Percentiles rank a stretch among this genome's conserved stretches.
These are phyloP conservation scores for Malacoctenus gilli DNA, from an alignment of 2,797 vertebrate species.

Conservation along the genomic window DNA sequence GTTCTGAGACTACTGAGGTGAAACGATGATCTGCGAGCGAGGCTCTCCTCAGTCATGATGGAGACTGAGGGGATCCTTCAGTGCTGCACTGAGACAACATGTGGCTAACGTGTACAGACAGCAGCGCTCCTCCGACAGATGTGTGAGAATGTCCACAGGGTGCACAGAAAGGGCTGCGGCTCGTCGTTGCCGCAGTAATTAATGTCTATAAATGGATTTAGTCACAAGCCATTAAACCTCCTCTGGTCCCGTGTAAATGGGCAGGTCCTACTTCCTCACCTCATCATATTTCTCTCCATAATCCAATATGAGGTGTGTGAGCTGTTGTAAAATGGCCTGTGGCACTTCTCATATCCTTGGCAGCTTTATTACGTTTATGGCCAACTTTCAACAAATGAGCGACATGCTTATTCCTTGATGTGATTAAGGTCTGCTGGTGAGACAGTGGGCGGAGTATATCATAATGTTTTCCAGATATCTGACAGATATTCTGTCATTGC, in stretches of 20 bases:
- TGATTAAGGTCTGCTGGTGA: conserved; percentile 59
- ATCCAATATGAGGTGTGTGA: conserved; percentile 70
- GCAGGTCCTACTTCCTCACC: conserved; percentile 48
- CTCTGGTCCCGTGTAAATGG: conserved; percentile 60
- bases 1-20: too few relatives aligned
- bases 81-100: neutral
- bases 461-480: conserved; percentile 32
- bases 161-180: conserved; percentile 19
- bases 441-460: conserved; percentile 21
- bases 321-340: conserved; percentile 67
- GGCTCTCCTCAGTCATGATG: neutral
- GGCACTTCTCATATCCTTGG: conserved; percentile 74
- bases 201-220: conserved; percentile 67
- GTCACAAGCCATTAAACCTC: conserved; percentile 67
- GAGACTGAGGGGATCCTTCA: neutral
- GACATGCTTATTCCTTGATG: conserved; percentile 66
- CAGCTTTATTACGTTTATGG: conserved; percentile 77
- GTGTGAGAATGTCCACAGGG: conserved; percentile 17
- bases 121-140: neutral
- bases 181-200: conserved; percentile 46
- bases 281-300: conserved; percentile 72
- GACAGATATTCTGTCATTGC: conserved; percentile 31
- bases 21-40: too few relatives aligned
- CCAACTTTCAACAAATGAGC: conserved; percentile 71
- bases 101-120: conserved; percentile 4